Evolutionary conservation across 2,888 invertebrate species (phyloP).

Genomic region (Muschampia plurimacula): DNA sequence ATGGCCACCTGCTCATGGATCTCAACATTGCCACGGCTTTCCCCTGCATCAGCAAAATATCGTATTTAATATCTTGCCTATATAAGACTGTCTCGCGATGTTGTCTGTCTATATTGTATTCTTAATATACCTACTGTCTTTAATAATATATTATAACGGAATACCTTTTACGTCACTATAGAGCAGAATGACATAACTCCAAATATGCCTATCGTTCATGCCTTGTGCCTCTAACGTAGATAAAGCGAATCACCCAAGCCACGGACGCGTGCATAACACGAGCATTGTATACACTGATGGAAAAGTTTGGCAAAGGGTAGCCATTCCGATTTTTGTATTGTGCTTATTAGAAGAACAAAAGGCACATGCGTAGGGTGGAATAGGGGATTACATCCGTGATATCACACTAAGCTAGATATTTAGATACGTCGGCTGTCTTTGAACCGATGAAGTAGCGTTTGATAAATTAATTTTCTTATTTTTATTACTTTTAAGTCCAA

Average conservation of each 20-base stretch:
- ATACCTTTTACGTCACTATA: too few species aligned
- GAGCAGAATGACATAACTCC: too few species aligned
- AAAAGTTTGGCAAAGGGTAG: slow-evolving; percentile 68
- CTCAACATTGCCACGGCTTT: too few species aligned
- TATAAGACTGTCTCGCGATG: too few species aligned
- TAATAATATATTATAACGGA: too few species aligned
- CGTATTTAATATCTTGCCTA: too few species aligned
- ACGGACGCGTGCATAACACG: slow-evolving; percentile 53
- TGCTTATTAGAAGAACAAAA: slow-evolving; percentile 49
- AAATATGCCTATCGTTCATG: background rate
- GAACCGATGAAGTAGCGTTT: background rate
- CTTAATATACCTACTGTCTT: too few species aligned
- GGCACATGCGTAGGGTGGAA: slow-evolving; percentile 45
- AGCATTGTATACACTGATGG: slow-evolving; percentile 67
- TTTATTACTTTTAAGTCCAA: too few species aligned
- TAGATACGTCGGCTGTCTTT: slow-evolving; percentile 5
- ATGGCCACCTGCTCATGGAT: too few species aligned
- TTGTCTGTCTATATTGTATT: too few species aligned
- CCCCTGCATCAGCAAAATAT: too few species aligned
- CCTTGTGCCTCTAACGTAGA: slow-evolving; percentile 3
- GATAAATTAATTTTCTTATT: background rate
- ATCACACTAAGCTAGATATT: slow-evolving; percentile 27
- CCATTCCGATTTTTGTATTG: slow-evolving; percentile 50
- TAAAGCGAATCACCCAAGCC: slow-evolving; percentile 1
- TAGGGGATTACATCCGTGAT: slow-evolving; percentile 33